Conservation (phyloP, 2,113 vertebrate species). For the Columbina picui region DNA sequence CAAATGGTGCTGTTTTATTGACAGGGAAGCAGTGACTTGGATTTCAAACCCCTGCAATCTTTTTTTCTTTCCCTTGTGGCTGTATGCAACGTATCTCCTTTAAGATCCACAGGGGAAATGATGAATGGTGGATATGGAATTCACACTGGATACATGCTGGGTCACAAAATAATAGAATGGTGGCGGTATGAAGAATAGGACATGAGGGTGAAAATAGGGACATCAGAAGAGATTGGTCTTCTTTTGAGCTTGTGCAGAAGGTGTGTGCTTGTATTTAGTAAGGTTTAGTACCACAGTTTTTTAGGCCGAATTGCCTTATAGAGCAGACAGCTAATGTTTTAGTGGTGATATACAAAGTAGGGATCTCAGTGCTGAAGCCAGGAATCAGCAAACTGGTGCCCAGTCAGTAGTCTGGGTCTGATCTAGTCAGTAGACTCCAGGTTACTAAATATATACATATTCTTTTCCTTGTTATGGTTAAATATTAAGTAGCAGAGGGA, state of each 20-base stretch:
- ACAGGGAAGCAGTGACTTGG: background rate
- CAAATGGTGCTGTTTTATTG: background rate
- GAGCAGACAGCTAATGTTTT: background rate
- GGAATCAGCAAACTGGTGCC: background rate
- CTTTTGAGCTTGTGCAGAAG: background rate
- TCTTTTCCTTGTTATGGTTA: background rate
- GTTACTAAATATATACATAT: background rate
- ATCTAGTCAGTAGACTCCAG: background rate
- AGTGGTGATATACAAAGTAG: background rate
- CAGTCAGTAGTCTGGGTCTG: background rate
- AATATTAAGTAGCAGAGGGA: background rate
- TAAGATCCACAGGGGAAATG: background rate
- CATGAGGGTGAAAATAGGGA: background rate
- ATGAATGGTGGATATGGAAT: background rate
- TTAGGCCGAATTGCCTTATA: background rate
- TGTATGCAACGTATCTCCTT: background rate
- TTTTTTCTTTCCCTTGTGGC: background rate
- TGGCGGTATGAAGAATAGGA: background rate
- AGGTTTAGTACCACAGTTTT: background rate
- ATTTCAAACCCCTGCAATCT: background rate
- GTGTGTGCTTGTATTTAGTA: background rate
- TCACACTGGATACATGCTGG: background rate
- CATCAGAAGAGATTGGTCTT: background rate
- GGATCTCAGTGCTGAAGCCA: background rate
- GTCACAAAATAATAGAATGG: rapidly evolving